Evolutionary conservation across 2,797 vertebrate species (phyloP), one percentile per base, ranked within the genome.

Genomic region (Argentina silus): DNA sequence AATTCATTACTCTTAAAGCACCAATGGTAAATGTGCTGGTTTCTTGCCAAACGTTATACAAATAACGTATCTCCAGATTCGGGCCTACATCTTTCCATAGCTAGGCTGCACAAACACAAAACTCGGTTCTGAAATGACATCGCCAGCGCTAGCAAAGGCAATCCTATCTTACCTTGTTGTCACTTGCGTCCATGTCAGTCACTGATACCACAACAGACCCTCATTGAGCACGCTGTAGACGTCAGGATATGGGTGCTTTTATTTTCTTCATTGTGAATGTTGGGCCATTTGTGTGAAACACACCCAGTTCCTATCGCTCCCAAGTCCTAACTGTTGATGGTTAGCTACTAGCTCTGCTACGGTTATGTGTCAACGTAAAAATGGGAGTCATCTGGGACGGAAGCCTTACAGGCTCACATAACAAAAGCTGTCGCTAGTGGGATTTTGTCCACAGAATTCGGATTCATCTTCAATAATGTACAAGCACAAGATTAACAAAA

Each of bases 151-250:
- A 43, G 59, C 23, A 65, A 15, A 59, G 17, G 61, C 67, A 73
- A 83, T 57, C 42, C 9, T 6, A 42, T 15, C 69, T 84, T 90
- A 94, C 93, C 93, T 94, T 94, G 60, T 84, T 91, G 86, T 93
- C 93, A 85, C 85, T 81, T 50, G 86, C 81, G 81, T 94, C 93
- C 93, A 94, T 94, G 88, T 92, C 93, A 90, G 85, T 88, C 88
- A 78, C 69, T 79, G 71, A 81, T 83, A 67, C 81, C 81, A 74
- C 79, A 59, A 78, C 78, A 78, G 78, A 84, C 66, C 73, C 74
- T 88, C 90, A 86, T 84, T 78, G 87, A 79, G 80, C 87, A 73
- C 80, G 51, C 11, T 50, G 89, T 75, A 81, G 88, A 85, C 85
- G 92, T 94, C 92, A 94, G 85, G 90, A 90, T 62, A 62, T 8